phyloP scores from a whole-genome alignment of 2,888 invertebrate species.

The Agrotis exclamationis region DNA sequence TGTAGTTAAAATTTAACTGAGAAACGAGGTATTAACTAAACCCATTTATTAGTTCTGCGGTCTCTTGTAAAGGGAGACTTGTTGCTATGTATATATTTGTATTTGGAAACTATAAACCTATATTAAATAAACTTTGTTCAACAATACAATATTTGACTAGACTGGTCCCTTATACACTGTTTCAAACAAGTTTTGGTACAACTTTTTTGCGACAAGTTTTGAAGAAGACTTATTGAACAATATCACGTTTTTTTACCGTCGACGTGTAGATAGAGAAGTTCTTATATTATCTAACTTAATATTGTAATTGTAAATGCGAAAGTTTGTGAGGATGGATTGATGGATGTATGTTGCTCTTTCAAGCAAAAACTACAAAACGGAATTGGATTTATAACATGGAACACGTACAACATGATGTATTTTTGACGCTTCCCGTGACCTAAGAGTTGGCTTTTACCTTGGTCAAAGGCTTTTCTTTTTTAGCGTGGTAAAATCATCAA shows the following conservation, averaged over 20 bases:
- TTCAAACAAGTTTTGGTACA: background rate
- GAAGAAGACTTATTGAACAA: background rate
- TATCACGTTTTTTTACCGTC: background rate
- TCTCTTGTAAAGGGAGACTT: slow-evolving; percentile 20
- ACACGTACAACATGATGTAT: too few relatives aligned
- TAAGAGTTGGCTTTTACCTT: too few relatives aligned
- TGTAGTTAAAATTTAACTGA: slow-evolving; percentile 43
- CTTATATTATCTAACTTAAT: too few relatives aligned
- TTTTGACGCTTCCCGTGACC: too few relatives aligned
- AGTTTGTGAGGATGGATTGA: background rate
- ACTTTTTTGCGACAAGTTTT: background rate
- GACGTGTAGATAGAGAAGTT: background rate
- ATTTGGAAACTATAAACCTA: slow-evolving; percentile 9
- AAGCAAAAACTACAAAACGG: too few relatives aligned
- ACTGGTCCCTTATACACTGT: background rate
- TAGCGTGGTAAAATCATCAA: too few relatives aligned
- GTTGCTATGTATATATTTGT: slow-evolving; percentile 27
- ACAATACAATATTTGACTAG: slow-evolving; percentile 1
- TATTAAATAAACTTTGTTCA: background rate
- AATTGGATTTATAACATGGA: too few relatives aligned
- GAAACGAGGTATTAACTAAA: slow-evolving; percentile 31
- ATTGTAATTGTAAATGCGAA: too few relatives aligned
- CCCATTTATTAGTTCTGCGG: slow-evolving; percentile 36
- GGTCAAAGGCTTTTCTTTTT: too few relatives aligned
- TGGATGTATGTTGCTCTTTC: too few relatives aligned